A percentile compares a stretch with the other conserved stretches of the same genome.
phyloP scores from a whole-genome alignment of 2,797 vertebrate genomes.

The Holocentrus rufus region DNA sequence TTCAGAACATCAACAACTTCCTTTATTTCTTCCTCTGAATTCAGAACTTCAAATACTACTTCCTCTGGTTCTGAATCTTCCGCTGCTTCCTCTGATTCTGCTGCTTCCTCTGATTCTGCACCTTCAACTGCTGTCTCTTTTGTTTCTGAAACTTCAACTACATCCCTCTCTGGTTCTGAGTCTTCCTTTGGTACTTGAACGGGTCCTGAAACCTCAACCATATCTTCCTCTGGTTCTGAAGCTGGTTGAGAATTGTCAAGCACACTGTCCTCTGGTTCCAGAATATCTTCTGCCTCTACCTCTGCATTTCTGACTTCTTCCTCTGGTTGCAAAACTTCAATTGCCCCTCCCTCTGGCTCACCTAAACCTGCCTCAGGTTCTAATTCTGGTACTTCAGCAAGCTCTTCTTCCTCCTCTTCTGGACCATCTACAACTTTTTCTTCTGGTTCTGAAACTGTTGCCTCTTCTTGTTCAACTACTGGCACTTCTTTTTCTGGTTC shows the following conservation, averaged over 20 bases:
- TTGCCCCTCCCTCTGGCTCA: slow-evolving; percentile 13
- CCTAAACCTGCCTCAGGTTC: slow-evolving; percentile 1
- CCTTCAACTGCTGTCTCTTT: too few relatives aligned
- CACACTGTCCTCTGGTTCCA: slow-evolving; percentile 12
- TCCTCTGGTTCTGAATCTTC: slow-evolving; percentile 13
- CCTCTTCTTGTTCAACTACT: too few relatives aligned
- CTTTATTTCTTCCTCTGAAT: neutral
- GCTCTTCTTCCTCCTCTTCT: slow-evolving; percentile 1
- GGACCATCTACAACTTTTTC: neutral
- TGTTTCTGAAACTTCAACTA: slow-evolving; percentile 8
- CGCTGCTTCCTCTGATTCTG: neutral
- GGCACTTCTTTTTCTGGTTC: neutral
- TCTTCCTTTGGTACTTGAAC: slow-evolving; percentile 21
- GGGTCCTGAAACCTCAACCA: slow-evolving; percentile 5
- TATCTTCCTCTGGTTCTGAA: slow-evolving; percentile 26
- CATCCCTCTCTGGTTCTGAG: neutral
- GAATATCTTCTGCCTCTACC: neutral
- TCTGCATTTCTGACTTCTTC: slow-evolving; percentile 23
- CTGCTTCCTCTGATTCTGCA: neutral
- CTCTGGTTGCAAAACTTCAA: slow-evolving; percentile 5
- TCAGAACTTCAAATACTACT: slow-evolving; percentile 13
- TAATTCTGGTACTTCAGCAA: neutral
- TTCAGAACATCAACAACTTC: slow-evolving; percentile 11
- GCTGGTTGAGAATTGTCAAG: slow-evolving; percentile 7
- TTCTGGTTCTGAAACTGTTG: neutral